Percentiles rank a stretch among this genome's conserved stretches.
Conservation (phyloP, 2,797 vertebrate genomes). For the Chaetodon trifasciatus region DNA sequence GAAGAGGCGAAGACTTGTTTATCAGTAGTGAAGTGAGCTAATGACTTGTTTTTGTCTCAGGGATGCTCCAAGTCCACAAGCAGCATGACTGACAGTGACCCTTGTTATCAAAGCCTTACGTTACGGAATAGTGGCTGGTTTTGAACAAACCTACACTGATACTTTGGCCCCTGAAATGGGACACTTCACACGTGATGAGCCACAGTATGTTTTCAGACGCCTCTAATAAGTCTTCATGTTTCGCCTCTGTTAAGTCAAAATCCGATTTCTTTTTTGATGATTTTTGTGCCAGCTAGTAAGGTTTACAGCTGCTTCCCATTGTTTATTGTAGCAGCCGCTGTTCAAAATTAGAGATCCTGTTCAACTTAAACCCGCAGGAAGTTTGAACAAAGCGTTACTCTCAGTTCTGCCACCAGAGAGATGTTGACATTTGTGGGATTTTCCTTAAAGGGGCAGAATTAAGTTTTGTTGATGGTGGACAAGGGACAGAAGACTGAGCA, state of each 20-base stretch:
- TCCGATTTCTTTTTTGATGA: not conserved
- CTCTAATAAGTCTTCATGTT: not conserved
- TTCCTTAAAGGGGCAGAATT: slow-evolving; percentile 31
- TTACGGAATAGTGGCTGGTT: not conserved
- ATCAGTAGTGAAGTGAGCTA: slow-evolving; percentile 43
- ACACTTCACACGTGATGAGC: not conserved
- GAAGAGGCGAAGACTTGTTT: slow-evolving; percentile 58
- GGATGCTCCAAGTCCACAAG: slow-evolving; percentile 37
- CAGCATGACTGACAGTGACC: not conserved
- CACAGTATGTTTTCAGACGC: not conserved
- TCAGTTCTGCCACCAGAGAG: slow-evolving; percentile 38
- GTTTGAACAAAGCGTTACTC: slow-evolving; percentile 69
- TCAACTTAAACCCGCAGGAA: slow-evolving; percentile 72
- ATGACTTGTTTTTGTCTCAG: slow-evolving; percentile 40
- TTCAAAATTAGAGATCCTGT: slow-evolving; percentile 75
- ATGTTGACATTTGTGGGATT: slow-evolving; percentile 33
- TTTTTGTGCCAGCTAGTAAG: not conserved
- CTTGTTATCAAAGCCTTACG: not conserved
- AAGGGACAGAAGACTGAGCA: slow-evolving; percentile 14
- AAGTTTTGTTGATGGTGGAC: not conserved
- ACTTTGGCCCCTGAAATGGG: not conserved
- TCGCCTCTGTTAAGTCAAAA: not conserved
- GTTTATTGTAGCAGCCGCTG: slow-evolving; percentile 54
- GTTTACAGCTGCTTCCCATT: slow-evolving; percentile 43
- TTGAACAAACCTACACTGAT: not conserved